phyloP scores from a whole-genome alignment of 2,113 vertebrate genomes.

The Eubucco bourcierii region DNA sequence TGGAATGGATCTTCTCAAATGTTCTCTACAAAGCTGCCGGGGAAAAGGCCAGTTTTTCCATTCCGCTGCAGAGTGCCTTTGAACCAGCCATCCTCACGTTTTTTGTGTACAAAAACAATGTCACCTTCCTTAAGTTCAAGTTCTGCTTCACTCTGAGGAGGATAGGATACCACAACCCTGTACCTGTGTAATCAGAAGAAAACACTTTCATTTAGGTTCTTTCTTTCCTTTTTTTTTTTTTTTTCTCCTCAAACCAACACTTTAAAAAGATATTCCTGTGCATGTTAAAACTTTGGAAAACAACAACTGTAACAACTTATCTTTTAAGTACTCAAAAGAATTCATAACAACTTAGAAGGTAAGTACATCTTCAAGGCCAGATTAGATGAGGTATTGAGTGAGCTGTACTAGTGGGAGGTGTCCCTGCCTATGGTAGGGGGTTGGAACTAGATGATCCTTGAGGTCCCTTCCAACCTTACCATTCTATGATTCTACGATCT shows the following conservation, averaged over 20 bases:
- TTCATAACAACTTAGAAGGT: background rate
- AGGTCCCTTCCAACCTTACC: too few relatives aligned
- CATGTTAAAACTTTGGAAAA: background rate
- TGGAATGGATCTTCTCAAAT: slow-evolving; percentile 77
- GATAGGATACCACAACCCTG: slow-evolving; percentile 96
- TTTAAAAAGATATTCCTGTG: background rate
- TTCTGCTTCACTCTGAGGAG: slow-evolving; percentile 97
- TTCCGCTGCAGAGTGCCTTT: slow-evolving; percentile 98
- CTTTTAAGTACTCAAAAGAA: background rate
- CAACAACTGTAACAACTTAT: background rate
- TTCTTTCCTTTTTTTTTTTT: too few relatives aligned
- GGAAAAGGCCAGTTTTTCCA: slow-evolving; percentile 95
- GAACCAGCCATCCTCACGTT: slow-evolving; percentile 98
- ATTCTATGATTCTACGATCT: too few relatives aligned
- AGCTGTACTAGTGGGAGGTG: too few relatives aligned
- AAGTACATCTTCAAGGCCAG: background rate
- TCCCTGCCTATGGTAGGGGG: too few relatives aligned
- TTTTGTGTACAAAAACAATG: slow-evolving; percentile 97
- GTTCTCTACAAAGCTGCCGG: slow-evolving; percentile 96
- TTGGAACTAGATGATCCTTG: too few relatives aligned
- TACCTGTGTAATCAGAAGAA: slow-evolving; percentile 78
- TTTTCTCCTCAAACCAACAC: too few relatives aligned
- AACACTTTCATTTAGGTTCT: background rate
- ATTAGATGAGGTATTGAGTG: too few relatives aligned
- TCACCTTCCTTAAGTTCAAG: slow-evolving; percentile 99